Base-by-base conservation (phyloP, 2,113 vertebrate genomes). In the Lepus americanus region DNA sequence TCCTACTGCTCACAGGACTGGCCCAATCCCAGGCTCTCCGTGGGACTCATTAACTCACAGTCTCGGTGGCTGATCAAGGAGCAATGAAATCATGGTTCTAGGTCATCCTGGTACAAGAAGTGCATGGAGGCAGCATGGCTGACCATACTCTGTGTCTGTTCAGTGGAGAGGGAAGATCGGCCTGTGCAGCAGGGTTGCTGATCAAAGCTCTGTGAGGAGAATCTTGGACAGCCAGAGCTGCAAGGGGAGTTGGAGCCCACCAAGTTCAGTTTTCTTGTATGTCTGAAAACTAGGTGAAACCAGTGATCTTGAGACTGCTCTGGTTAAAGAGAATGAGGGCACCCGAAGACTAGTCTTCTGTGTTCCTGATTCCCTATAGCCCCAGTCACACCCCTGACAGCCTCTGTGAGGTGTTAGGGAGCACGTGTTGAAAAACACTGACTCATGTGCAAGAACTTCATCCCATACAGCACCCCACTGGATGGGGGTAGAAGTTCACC, bases 1-100 rank as follows among this genome's bases (percentile, higher is more conserved):
- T 23, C 49, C 67, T 55, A 3, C 13, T 17, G 0, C 23, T 39
- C 36, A 9, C 0, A 3, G 7, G 36, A 55, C 33, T 10, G 23
- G 59, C 36, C 29, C 25, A 25, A 25, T 13, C 31, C 13, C 1
- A 10, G 25, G 0, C 2, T 70, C 51, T 92, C 20, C 8, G 6
- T 44, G 51, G 36, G 64, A 11, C 23, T 90, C 51, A 61, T 51
- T 61, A 16, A 4, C 51, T 74, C 2, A 2, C 11, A 84, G 20
- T 70, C 29, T 10, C 16, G 27, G 36, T 8, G 6, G 76, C 55
- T 55, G 10, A 25, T 86, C 25, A 63, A 25, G 20, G 31, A 73
- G 63, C 39, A 8, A 4, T 10, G 22, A 80, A 3, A 14, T 36
- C 19, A 19, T 63, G 29, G 16, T 4, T 36, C 9, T 5, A 81